phyloP scores from a whole-genome alignment of 2,113 vertebrate species.

The Nesogale talazaci region DNA sequence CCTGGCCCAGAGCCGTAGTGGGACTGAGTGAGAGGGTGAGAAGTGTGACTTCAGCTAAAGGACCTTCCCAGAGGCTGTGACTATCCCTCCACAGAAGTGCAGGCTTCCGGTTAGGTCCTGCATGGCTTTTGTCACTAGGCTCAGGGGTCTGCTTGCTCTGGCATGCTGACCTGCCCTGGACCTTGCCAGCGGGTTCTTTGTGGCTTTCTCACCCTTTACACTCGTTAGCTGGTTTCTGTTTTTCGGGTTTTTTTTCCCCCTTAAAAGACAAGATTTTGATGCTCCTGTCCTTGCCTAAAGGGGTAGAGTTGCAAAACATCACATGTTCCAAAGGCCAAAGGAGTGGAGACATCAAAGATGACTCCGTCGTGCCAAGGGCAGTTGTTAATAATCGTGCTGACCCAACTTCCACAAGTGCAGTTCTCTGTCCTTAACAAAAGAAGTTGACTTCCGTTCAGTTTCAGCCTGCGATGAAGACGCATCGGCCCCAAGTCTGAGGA shows the following conservation, averaged over 20 bases:
- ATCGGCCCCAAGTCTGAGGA: background rate
- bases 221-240: background rate
- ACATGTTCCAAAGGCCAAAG: background rate
- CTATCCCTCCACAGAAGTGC: background rate
- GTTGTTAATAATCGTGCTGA: conserved; percentile 53
- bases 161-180: background rate
- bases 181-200: background rate
- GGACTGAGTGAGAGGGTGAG: background rate
- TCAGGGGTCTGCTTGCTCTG: background rate
- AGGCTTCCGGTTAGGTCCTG: background rate
- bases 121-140: background rate
- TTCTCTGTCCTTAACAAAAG: conserved; percentile 52
- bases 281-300: conserved; percentile 27
- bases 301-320: conserved; percentile 3
- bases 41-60: too few relatives aligned
- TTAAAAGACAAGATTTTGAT: background rate
- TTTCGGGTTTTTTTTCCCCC: background rate
- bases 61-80: background rate
- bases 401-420: background rate
- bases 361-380: background rate
- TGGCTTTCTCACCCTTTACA: conserved; percentile 21
- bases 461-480: background rate
- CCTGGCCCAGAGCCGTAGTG: background rate
- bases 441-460: conserved; percentile 52
- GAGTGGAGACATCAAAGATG: background rate